phyloP scores from a whole-genome alignment of 2,888 invertebrate genomes.

The Conops quadrifasciatus region DNA sequence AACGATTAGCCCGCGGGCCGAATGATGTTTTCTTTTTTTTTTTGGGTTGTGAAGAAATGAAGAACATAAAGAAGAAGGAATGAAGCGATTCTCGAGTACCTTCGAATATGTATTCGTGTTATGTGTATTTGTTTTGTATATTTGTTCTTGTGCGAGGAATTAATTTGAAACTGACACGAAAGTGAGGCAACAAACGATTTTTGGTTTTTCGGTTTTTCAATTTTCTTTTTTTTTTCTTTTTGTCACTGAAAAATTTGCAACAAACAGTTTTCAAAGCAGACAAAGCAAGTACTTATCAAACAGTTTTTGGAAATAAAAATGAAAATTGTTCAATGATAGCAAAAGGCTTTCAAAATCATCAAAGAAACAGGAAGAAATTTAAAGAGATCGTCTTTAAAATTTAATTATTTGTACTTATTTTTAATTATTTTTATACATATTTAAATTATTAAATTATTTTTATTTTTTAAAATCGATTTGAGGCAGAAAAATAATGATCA shows the following conservation, averaged over 20 bases:
- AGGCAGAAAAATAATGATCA: no score
- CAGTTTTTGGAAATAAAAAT: not conserved
- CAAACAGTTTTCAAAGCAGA: not conserved
- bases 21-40: not conserved
- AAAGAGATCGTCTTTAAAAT: no score
- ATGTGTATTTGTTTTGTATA: not conserved
- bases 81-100: not conserved
- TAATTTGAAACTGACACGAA: slow-evolving; percentile 19
- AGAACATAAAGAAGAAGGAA: not conserved
- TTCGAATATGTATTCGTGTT: no score
- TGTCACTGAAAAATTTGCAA: not conserved
- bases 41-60: not conserved
- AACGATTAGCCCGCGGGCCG: slow-evolving; percentile 3
- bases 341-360: not conserved
- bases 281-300: no score
- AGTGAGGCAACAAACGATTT: slow-evolving; percentile 6
- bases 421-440: no score
- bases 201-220: not conserved
- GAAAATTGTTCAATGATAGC: no score
- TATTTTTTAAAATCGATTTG: no score
- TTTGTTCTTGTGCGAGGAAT: not conserved
- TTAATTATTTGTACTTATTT: no score
- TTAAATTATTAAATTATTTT: no score
- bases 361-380: no score
- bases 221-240: not conserved